These are phyloP conservation scores for Semicossyphus pulcher DNA, from an alignment of 2,113 vertebrate genomes.

Conservation along the genomic window DNA sequence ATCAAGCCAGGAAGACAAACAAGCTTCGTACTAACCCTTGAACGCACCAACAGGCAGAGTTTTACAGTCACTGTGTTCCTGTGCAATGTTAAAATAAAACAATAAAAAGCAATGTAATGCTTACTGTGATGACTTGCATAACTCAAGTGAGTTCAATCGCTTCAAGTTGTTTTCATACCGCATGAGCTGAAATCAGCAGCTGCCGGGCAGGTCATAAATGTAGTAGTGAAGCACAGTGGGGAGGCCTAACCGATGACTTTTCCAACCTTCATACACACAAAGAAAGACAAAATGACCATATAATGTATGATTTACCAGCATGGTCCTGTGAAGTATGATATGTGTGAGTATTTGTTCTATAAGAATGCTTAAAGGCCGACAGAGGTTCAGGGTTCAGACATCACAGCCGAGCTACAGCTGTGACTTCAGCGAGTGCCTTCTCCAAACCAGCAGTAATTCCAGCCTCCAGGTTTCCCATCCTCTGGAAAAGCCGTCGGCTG, in stretches of 20 bases:
- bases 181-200: not conserved
- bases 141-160: not conserved
- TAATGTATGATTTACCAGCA: not conserved
- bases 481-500: conserved; percentile 80
- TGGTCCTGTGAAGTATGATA: not conserved
- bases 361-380: not conserved
- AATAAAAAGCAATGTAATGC: not conserved
- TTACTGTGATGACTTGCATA: not conserved
- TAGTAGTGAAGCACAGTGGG: too few relatives aligned
- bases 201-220: too few relatives aligned
- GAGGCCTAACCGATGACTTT: not conserved
- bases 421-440: conserved; percentile 24
- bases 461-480: conserved; percentile 83
- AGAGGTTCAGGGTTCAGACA: not conserved
- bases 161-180: not conserved
- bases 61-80: not conserved
- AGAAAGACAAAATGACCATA: not conserved
- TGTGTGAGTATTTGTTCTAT: not conserved
- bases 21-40: conserved; percentile 9
- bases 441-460: conserved; percentile 67
- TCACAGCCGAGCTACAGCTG: conserved; percentile 31
- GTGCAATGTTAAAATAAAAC: conserved; percentile 5
- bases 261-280: not conserved
- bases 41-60: conserved; percentile 5
- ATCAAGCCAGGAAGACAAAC: conserved; percentile 7